Evolutionary conservation across 2,797 vertebrate genomes (phyloP).

Genomic region (Malurus leucopterus): DNA sequence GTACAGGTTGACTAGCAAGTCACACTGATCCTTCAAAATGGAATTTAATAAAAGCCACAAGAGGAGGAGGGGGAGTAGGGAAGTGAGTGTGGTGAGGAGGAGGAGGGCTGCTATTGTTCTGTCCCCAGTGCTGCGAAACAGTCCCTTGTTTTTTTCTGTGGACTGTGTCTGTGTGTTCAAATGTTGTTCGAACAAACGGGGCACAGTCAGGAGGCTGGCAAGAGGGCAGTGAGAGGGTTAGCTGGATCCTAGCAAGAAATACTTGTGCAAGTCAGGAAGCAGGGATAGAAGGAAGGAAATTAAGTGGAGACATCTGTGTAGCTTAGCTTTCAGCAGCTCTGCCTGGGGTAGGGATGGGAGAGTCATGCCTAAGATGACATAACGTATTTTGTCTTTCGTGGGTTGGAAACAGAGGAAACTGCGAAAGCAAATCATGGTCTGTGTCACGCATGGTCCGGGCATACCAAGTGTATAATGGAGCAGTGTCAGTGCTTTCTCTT

Average conservation of each 20-base stretch:
- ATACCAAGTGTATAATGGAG: conserved; percentile 56
- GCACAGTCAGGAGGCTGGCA: not conserved
- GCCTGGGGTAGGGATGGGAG: conserved; percentile 47
- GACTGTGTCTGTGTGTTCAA: conserved; percentile 27
- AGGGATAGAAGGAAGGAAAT: conserved; percentile 65
- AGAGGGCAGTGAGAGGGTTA: conserved; percentile 24
- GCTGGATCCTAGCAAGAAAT: conserved; percentile 7
- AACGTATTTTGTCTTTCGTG: conserved; percentile 38
- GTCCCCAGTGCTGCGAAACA: conserved; percentile 16
- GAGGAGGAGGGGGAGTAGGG: not conserved
- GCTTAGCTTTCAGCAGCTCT: conserved; percentile 46
- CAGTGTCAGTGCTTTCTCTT: conserved; percentile 4
- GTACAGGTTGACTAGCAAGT: not conserved
- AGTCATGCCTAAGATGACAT: conserved; percentile 47
- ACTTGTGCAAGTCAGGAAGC: conserved; percentile 27
- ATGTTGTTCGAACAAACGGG: not conserved
- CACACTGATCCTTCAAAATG: not conserved
- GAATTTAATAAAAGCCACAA: conserved; percentile 7
- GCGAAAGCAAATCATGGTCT: conserved; percentile 13
- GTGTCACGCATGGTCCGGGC: conserved; percentile 22
- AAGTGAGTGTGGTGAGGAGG: conserved; percentile 13
- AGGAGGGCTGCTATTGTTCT: conserved; percentile 64
- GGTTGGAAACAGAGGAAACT: conserved; percentile 62
- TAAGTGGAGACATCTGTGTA: conserved; percentile 63
- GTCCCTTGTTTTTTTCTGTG: conserved; percentile 4